Percentiles rank a stretch among this genome's conserved stretches.
Evolutionary conservation across 2,113 vertebrate genomes (phyloP).

Genomic region (Phasianus colchicus): DNA sequence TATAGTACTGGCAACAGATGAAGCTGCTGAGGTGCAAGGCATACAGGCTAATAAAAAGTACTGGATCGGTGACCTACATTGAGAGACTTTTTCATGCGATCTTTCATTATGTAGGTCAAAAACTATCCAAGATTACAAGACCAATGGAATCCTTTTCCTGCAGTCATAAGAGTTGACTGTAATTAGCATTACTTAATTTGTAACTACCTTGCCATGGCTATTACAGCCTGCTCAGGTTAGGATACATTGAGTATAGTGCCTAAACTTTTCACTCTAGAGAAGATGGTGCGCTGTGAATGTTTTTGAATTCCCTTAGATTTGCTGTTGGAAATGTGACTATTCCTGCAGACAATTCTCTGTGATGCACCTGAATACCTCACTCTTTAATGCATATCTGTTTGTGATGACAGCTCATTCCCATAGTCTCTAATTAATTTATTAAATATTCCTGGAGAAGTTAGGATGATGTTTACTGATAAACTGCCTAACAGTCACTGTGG

Average conservation of each 20-base stretch:
- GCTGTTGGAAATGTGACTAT: neutral
- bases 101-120: neutral
- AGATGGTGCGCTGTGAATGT: neutral
- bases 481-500: accelerated
- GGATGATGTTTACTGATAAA: neutral
- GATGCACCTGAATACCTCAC: neutral
- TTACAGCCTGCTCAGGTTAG: neutral
- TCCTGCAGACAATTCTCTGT: neutral
- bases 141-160: neutral
- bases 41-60: neutral
- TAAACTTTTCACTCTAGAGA: neutral
- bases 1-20: neutral
- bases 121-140: neutral
- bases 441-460: neutral
- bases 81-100: neutral
- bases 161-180: neutral
- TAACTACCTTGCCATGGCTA: neutral
- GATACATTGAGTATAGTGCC: neutral
- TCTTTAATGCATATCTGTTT: neutral
- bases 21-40: neutral
- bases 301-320: neutral
- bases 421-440: neutral
- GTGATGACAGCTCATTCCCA: neutral
- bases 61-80: neutral
- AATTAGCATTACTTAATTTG: neutral